These are phyloP conservation scores for Pantala flavescens DNA, from an alignment of 1,140 invertebrate genomes.

Conservation along the genomic window DNA sequence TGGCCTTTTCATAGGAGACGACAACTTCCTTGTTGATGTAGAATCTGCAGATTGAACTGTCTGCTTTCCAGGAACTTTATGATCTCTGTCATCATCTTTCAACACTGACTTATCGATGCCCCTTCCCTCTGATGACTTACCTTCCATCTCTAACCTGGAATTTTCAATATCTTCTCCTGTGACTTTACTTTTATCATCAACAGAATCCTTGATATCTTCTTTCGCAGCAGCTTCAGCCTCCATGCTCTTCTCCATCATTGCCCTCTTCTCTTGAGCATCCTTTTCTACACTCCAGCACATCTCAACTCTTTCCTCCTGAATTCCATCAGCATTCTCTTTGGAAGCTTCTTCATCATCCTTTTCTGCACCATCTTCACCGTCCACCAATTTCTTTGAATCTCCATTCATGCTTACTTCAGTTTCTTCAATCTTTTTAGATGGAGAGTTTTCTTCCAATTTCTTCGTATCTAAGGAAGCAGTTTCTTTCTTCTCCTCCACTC, in stretches of 20 bases:
- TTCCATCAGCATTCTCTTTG: constrained; percentile 25
- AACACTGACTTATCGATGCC: not conserved
- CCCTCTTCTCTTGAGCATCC: constrained; percentile 22
- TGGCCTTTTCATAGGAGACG: constrained; percentile 19
- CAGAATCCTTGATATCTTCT: constrained; percentile 19
- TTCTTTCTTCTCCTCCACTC: not conserved
- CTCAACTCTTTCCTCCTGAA: constrained; percentile 22
- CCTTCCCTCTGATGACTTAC: not conserved
- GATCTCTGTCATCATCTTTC: not conserved
- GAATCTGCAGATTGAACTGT: constrained; percentile 35
- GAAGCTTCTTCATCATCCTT: constrained; percentile 25
- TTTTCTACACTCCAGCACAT: constrained; percentile 25
- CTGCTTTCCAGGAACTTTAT: not conserved
- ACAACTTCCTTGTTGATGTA: not conserved
- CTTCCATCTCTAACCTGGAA: constrained; percentile 12
- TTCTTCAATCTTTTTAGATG: constrained; percentile 14
- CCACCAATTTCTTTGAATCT: constrained; percentile 13
- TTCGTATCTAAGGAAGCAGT: not conserved
- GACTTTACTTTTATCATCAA: constrained; percentile 17
- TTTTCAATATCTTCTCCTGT: constrained; percentile 14
- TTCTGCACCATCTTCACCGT: constrained; percentile 17
- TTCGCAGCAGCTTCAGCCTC: constrained; percentile 25
- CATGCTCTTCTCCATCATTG: constrained; percentile 26
- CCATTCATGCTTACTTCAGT: constrained; percentile 18
- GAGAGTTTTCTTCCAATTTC: not conserved